Evolutionary conservation across 2,888 invertebrate species (phyloP).

Genomic region (Nezara viridula): DNA sequence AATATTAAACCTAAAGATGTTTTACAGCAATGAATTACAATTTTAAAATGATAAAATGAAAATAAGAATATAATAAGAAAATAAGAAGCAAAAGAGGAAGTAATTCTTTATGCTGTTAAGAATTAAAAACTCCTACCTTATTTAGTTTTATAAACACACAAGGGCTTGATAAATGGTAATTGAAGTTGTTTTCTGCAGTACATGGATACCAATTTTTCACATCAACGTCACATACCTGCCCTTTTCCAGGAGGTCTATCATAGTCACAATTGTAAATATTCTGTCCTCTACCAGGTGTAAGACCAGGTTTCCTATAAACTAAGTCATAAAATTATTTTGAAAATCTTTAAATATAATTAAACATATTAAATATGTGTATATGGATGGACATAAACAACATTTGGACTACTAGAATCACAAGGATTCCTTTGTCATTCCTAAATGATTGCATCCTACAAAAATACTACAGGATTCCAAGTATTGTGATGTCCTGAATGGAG

Average conservation of each 20-base stretch:
- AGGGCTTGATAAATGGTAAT: conserved; percentile 91
- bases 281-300: conserved; percentile 80
- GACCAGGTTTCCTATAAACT: conserved; percentile 82
- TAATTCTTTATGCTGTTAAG: not conserved
- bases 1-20: not conserved
- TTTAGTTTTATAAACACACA: conserved; percentile 96
- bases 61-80: not conserved
- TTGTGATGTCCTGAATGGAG: not conserved
- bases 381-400: no score
- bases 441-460: not conserved
- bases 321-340: conserved; percentile 63
- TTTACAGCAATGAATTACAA: not conserved
- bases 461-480: not conserved
- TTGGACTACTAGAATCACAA: not conserved
- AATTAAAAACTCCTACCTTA: conserved; percentile 72
- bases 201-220: conserved; percentile 86
- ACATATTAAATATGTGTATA: not conserved
- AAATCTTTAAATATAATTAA: not conserved
- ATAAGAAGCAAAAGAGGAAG: no score
- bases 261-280: conserved; percentile 84
- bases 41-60: not conserved
- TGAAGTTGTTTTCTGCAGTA: conserved; percentile 86
- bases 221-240: conserved; percentile 89
- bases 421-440: not conserved
- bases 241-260: conserved; percentile 78